Evolutionary conservation across 2,888 invertebrate species (phyloP).

Genomic region (Cenopis cana): DNA sequence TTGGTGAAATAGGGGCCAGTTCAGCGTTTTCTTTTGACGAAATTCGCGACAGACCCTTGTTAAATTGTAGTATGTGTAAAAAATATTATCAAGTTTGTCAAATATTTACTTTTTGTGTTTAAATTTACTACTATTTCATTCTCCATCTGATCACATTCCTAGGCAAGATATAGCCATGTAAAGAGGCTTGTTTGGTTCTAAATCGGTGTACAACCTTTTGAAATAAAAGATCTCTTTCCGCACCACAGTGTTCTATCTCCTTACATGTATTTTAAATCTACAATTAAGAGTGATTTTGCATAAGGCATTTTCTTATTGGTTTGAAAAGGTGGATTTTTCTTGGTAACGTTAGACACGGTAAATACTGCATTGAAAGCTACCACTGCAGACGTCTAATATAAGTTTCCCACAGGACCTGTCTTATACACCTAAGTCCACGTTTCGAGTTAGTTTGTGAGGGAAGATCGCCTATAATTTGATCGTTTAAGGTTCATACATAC

Average conservation of each 20-base stretch:
- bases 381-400: constrained; percentile 35
- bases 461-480: constrained; percentile 2
- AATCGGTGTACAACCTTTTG: background rate
- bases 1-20: too few species aligned
- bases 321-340: background rate
- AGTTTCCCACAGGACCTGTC: constrained; percentile 20
- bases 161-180: too few species aligned
- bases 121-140: too few species aligned
- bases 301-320: background rate
- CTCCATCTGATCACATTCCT: too few species aligned
- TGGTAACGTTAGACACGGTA: background rate
- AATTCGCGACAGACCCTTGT: background rate
- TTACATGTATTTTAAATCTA: background rate
- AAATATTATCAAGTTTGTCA: too few species aligned
- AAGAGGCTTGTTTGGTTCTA: constrained; percentile 2
- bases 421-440: constrained; percentile 5
- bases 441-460: constrained; percentile 11
- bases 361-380: constrained; percentile 47
- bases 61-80: too few species aligned
- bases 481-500: too few species aligned
- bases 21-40: background rate
- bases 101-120: too few species aligned
- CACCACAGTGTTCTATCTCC: background rate
- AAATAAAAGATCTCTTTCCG: background rate
- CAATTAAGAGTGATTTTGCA: too few species aligned